phyloP scores from a whole-genome alignment of 2,113 vertebrate species.

The Pachycephala philippinensis region DNA sequence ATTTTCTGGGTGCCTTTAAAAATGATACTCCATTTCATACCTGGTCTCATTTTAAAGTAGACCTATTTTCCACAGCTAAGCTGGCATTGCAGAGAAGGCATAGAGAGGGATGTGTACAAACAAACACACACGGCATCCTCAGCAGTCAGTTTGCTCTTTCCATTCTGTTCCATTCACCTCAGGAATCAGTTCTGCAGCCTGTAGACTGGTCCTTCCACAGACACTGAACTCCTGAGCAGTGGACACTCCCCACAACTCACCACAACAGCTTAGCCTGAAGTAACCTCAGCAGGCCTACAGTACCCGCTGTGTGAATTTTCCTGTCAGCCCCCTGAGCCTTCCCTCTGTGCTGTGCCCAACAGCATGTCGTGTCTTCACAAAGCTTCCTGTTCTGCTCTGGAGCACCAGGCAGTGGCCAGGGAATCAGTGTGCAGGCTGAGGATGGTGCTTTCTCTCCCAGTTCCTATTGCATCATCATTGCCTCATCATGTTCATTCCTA shows the following conservation, averaged over 20 bases:
- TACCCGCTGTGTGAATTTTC: neutral
- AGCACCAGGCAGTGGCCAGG: neutral
- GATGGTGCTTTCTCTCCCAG: neutral
- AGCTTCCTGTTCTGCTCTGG: neutral
- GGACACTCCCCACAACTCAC: too few species aligned
- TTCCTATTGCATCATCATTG: neutral
- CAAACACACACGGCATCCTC: neutral
- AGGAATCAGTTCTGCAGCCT: neutral
- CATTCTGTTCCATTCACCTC: neutral
- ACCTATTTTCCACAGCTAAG: neutral
- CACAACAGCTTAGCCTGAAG: neutral
- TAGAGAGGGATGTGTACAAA: neutral
- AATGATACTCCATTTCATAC: neutral
- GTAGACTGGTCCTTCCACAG: neutral
- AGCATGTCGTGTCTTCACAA: accelerated
- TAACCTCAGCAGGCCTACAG: neutral
- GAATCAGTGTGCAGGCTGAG: neutral
- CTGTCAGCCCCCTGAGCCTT: neutral
- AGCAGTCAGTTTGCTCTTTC: neutral
- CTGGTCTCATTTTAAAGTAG: neutral
- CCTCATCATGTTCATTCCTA: neutral
- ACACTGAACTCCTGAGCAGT: neutral
- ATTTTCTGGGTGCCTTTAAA: neutral
- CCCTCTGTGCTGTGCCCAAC: neutral
- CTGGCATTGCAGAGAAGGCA: neutral